Percentiles rank a stretch among this genome's conserved stretches.
Conservation (phyloP, 2,797 vertebrate species). For the Epinephelus malabaricus region DNA sequence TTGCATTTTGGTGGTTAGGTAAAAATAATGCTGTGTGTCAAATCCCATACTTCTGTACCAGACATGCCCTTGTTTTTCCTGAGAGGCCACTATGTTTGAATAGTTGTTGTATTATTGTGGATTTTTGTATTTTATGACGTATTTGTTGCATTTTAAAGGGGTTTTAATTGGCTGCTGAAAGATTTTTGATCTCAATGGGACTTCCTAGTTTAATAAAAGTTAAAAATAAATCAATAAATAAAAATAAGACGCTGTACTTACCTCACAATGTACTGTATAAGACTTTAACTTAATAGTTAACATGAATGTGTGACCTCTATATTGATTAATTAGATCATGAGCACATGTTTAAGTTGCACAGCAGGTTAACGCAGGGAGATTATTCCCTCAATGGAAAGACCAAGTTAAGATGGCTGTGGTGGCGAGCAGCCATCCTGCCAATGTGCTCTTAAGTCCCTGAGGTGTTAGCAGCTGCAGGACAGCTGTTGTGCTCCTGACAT, state of each 20-base stretch:
- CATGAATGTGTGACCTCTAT: not conserved
- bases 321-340: not conserved
- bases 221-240: no score
- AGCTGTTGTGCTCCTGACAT: slow-evolving; percentile 3
- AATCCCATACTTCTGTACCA: no score
- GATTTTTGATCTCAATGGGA: no score
- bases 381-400: not conserved
- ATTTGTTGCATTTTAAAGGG: no score
- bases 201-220: no score
- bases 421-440: not conserved
- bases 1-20: not conserved
- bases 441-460: slow-evolving; percentile 1
- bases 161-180: no score
- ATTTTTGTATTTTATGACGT: no score
- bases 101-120: no score
- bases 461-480: not conserved
- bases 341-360: not conserved
- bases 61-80: no score
- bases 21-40: not conserved
- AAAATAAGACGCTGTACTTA: not conserved
- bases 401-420: not conserved
- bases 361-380: not conserved
- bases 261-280: not conserved
- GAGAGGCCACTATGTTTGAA: no score
- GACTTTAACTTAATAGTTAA: not conserved